phyloP scores from a whole-genome alignment of 1,140 invertebrate species.

The Neotoxoptera formosana region DNA sequence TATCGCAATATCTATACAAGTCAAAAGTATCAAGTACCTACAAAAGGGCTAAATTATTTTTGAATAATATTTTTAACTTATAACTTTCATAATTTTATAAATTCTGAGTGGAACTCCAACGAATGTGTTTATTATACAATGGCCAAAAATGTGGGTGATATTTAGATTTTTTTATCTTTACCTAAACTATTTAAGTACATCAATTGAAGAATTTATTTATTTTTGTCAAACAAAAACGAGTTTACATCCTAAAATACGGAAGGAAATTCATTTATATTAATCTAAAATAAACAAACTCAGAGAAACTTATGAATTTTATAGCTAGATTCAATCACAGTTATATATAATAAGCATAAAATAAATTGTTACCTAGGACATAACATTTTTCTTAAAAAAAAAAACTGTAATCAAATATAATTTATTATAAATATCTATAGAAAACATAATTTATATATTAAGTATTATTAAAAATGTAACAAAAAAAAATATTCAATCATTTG shows the following conservation, averaged over 20 bases:
- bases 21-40: background rate
- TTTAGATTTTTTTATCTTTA: background rate
- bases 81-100: background rate
- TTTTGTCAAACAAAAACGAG: constrained; percentile 6
- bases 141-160: background rate
- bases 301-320: background rate
- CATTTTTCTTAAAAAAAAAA: background rate
- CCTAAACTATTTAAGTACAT: background rate
- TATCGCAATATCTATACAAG: background rate
- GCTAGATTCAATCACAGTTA: background rate
- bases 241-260: constrained; percentile 2
- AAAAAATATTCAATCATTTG: constrained; percentile 17
- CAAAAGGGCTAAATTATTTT: background rate
- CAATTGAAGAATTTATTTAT: background rate
- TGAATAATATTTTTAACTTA: background rate
- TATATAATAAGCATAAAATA: background rate
- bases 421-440: background rate
- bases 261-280: background rate
- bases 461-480: background rate
- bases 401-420: background rate
- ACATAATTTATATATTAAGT: background rate
- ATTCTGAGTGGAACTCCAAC: background rate
- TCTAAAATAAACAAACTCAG: background rate
- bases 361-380: background rate
- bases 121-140: background rate